Evolutionary conservation across 2,888 invertebrate genomes (phyloP).

Genomic region (Rhynchonema sp.): DNA sequence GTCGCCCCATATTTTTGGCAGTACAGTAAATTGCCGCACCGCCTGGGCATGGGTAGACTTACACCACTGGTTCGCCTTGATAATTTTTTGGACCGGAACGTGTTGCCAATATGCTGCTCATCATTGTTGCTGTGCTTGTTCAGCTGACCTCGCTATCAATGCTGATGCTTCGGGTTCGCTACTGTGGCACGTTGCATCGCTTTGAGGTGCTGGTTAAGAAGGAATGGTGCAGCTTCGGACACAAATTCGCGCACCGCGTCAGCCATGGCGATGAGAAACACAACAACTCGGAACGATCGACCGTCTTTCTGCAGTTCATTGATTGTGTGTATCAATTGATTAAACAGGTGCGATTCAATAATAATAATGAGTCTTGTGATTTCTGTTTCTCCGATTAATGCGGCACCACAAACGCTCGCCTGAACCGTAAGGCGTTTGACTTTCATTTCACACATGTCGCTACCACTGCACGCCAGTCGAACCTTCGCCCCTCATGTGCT

Average conservation of each 20-base stretch:
- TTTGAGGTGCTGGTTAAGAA: constrained; percentile 89
- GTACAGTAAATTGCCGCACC: too few species aligned
- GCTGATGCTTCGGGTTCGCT: constrained; percentile 88
- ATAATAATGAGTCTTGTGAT: too few species aligned
- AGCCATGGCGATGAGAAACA: constrained; percentile 95
- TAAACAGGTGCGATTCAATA: constrained; percentile 45
- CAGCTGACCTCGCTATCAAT: constrained; percentile 82
- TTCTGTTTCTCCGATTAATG: too few species aligned
- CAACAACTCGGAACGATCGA: constrained; percentile 88
- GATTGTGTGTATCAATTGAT: constrained; percentile 77
- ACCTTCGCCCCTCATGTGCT: too few species aligned
- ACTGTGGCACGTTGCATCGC: constrained; percentile 82
- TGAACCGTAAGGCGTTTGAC: too few species aligned
- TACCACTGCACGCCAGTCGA: neutral
- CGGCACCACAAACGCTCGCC: too few species aligned
- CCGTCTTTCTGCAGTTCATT: constrained; percentile 92
- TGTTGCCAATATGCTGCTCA: too few species aligned
- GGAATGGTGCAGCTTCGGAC: constrained; percentile 94
- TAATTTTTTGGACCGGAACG: too few species aligned
- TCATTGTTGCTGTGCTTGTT: too few species aligned
- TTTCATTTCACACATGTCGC: neutral
- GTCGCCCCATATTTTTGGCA: too few species aligned
- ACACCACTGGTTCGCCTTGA: too few species aligned
- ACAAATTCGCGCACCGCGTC: constrained; percentile 89
- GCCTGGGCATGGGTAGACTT: too few species aligned